Evolutionary conservation across 2,113 vertebrate species (phyloP), one percentile per base, ranked within the genome.

Genomic region (Rhineura floridana): DNA sequence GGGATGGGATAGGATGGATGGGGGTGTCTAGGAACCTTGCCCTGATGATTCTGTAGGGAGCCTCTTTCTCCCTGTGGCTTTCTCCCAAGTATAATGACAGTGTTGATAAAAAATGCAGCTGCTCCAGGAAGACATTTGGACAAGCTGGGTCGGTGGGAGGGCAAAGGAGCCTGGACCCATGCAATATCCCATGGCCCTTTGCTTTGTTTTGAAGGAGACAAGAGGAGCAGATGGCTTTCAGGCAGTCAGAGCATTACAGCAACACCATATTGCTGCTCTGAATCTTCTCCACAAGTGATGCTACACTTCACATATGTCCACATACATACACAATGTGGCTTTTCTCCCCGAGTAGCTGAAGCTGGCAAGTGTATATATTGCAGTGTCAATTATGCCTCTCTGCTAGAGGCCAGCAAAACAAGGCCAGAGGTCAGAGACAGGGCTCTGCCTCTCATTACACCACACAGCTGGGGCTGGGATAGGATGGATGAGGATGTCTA

Each of bases 371-470:
- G 46, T 36, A 46, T 48, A 46, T 63, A 81, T 36, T 42, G 42
- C 78, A 12, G 52, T 65, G 79, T 82, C 70, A 50, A 39, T 75
- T 11, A 72, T 46, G 19, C 42, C 30, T 70, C 50, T 62, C 67
- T 73, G 78, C 67, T n/a, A 75, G 76, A 69, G 67, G 8, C 77
- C 63, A 52, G 55, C 79, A 36, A 73, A 87, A 52, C 70, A 87
- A 65, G 86, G 78, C 65, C 52, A 87, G 79, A 82, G 79, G 79
- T 87, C 59, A 55, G 69, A 62, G 48, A 23, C 5, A 36, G 59
- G 69, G 25, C 42, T 30, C 28, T 82, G 52, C 55, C 55, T 87
- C 44, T 82, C 79, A 82, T 87, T 87, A 87, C 21, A 72, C 52
- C 15, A 62, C 52, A 46, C 69, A 87, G 79, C 69, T 63, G 48